Percentiles rank a stretch among this genome's conserved stretches.
Evolutionary conservation across 2,113 vertebrate genomes (phyloP).

Genomic region (Rhineura floridana): DNA sequence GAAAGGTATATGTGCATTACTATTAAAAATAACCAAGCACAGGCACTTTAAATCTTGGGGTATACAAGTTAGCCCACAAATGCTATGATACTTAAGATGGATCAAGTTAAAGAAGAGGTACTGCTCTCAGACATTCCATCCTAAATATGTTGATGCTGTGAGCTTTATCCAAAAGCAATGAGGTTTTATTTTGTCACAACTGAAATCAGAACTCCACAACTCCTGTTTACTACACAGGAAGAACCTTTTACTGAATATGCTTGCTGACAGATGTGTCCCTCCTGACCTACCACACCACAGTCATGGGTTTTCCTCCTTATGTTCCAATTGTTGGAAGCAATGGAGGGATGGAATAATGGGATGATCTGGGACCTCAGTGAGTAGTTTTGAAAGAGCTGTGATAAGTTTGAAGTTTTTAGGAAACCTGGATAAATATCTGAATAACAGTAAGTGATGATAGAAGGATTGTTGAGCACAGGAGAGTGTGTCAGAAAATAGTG

Average conservation of each 20-base stretch:
- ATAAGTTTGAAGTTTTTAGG: neutral
- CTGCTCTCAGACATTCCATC: neutral
- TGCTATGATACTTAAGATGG: neutral
- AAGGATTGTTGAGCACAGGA: neutral
- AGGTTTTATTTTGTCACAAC: neutral
- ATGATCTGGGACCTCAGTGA: neutral
- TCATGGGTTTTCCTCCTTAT: neutral
- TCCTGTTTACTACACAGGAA: neutral
- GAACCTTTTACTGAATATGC: neutral
- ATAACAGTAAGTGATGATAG: neutral
- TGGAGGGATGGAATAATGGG: neutral
- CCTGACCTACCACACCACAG: neutral
- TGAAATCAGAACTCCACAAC: neutral
- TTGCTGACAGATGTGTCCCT: slow-evolving; percentile 10
- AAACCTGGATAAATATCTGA: neutral
- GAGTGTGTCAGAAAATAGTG: neutral
- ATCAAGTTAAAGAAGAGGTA: neutral
- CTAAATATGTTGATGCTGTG: neutral
- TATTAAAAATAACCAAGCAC: neutral
- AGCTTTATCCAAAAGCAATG: neutral
- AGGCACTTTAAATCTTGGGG: fast-evolving
- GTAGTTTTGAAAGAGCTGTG: neutral
- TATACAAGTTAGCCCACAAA: neutral
- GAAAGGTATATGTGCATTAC: neutral
- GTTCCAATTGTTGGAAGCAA: neutral